Evolutionary conservation across 2,888 invertebrate species (phyloP), one percentile per base, ranked within the genome.

Genomic region (Macaria notata): DNA sequence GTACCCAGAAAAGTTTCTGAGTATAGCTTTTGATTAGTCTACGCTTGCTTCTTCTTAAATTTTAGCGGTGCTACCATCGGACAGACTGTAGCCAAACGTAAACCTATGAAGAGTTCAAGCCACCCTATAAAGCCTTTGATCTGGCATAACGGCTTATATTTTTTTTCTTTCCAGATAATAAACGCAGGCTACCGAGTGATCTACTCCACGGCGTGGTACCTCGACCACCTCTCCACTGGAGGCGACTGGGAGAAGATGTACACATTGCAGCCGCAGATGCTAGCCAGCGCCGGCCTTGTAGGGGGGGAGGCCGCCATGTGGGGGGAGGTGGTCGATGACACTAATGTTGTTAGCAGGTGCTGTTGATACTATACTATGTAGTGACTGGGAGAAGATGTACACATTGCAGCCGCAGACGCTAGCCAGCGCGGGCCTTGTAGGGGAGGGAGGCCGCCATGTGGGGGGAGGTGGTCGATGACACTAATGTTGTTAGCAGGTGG

Each of bases 381-480:
- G 94, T 1, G 95, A 95, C 72, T 97, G 96, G 96, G 65, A 78
- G 3, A 92, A 93, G 38, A 95, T 91, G 75, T 97, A 96, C 77
- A 56, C 77, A 7, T 94, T 94, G 63, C 96, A 97, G 72, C 97
- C 96, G 0, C 79, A 88, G 36, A 2, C 3, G 1, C 38, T 1
- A 9, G 9, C 30, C 31, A 4, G 31, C 30, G n/a, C 19, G 5
- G 4, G 4, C 49, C 8, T n/a, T 5, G 44, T 44, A 30, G 50
- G 98, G 0, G 98, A n/a, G 98, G 0, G 98, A 98, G 81, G 96
- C 97, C 0, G 97, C 97, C 71, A 95, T 98, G 95, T 98, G 98
- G 98, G 94, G 94, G 3, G 98, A 98, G 83, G 95, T 94, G 68
- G 96, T 97, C 0, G 96, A 98, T 76, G 89, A 93, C 65, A 81